Conservation (phyloP, 1,140 invertebrate species). For the Drosophila biarmipes region DNA sequence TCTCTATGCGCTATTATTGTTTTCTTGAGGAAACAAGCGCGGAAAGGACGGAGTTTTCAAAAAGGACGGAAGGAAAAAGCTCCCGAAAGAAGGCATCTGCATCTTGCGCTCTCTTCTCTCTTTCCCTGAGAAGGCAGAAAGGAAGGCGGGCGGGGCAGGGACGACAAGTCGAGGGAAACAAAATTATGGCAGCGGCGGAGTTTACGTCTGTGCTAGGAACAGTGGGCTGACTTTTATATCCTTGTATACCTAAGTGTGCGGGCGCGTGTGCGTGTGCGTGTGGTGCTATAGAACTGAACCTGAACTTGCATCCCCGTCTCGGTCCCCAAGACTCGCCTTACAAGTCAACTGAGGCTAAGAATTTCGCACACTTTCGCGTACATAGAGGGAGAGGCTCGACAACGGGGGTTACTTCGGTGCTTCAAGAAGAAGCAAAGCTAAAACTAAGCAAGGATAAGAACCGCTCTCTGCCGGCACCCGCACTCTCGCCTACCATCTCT, state of each 20-base stretch:
- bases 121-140: constrained; percentile 7
- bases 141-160: constrained; percentile 8
- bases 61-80: constrained; percentile 52
- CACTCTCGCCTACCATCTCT: constrained; percentile 6
- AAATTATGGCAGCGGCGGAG: constrained; percentile 26
- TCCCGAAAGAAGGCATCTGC: constrained; percentile 58
- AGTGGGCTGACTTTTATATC: constrained; percentile 14
- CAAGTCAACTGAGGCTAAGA: constrained; percentile 22
- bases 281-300: constrained; percentile 49
- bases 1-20: constrained; percentile 71
- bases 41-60: constrained; percentile 44
- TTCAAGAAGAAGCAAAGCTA: constrained; percentile 46
- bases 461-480: constrained; percentile 12
- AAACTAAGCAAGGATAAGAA: constrained; percentile 54
- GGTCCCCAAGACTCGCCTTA: constrained; percentile 8
- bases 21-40: constrained; percentile 76
- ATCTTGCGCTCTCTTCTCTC: constrained; percentile 49
- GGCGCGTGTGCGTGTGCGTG: constrained; percentile 13
- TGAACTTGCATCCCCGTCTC: constrained; percentile 25
- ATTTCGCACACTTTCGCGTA: constrained; percentile 1
- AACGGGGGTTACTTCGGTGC: constrained; percentile 67
- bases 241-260: background rate
- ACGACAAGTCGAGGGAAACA: constrained; percentile 30
- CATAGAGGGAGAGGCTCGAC: constrained; percentile 22
- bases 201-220: constrained; percentile 43